Conservation (phyloP, 2,797 vertebrate species). For the Coregonus sp. region DNA sequence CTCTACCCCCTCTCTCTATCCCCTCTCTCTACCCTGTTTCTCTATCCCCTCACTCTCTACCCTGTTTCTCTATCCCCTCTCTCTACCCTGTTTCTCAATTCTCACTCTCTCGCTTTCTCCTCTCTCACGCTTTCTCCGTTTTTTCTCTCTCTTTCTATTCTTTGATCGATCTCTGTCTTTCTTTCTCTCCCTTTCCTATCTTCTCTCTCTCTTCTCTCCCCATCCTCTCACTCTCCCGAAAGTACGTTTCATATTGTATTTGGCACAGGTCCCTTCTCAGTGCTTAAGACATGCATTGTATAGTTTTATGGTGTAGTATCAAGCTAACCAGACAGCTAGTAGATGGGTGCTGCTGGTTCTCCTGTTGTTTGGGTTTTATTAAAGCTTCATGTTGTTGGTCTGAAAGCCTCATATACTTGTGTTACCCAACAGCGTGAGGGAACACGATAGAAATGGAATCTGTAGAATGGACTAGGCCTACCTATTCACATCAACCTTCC, state of each 20-base stretch:
- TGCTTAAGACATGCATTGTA: conserved; percentile 3
- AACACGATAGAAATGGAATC: background rate
- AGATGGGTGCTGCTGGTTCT: background rate
- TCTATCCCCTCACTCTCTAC: too few species aligned
- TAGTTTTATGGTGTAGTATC: conserved; percentile 3
- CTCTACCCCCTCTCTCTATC: too few species aligned
- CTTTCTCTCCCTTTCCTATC: background rate
- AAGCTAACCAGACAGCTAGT: background rate
- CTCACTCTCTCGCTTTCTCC: background rate
- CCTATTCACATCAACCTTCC: background rate
- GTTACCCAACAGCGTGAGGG: background rate
- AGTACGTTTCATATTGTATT: conserved; percentile 33
- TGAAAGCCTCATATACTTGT: background rate
- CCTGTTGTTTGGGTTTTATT: background rate
- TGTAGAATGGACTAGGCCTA: background rate
- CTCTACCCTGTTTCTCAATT: too few species aligned
- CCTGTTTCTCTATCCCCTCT: too few species aligned
- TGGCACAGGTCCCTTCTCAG: conserved; percentile 15
- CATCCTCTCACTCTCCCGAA: background rate
- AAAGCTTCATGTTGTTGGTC: background rate
- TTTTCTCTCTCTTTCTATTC: background rate
- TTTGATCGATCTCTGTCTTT: background rate
- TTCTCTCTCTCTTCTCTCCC: conserved; percentile 32
- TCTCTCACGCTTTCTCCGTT: too few species aligned
- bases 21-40: too few species aligned